These are phyloP conservation scores for Ammodramus savannarum DNA, from an alignment of 2,113 vertebrate species.

Conservation along the genomic window DNA sequence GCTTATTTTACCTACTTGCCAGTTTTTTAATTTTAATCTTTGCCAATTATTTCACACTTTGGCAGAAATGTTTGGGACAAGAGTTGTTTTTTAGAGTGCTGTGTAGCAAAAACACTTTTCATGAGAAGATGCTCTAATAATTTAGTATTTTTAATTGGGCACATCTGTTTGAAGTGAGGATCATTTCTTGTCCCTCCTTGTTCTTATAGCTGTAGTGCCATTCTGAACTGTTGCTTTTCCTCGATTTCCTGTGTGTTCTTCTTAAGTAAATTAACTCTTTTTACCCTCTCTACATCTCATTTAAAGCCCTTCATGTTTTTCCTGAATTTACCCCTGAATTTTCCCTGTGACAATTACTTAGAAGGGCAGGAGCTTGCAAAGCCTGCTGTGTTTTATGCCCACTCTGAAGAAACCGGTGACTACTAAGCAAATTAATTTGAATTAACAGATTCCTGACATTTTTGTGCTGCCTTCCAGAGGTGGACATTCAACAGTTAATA, in stretches of 20 bases:
- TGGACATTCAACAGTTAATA: not conserved
- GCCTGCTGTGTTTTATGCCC: not conserved
- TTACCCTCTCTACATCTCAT: not conserved
- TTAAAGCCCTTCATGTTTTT: not conserved
- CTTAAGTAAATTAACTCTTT: not conserved
- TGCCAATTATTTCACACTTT: not conserved
- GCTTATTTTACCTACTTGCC: not conserved
- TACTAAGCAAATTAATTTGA: not conserved
- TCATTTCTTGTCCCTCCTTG: not conserved
- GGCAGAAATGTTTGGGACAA: not conserved
- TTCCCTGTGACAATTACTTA: not conserved
- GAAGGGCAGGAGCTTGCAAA: not conserved
- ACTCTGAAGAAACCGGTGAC: rapidly evolving
- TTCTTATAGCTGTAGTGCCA: not conserved
- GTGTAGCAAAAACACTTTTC: not conserved
- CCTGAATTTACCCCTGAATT: not conserved
- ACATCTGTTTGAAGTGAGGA: not conserved
- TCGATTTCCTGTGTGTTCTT: not conserved
- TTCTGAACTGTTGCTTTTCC: not conserved
- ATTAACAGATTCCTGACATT: not conserved
- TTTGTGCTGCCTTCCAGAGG: not conserved
- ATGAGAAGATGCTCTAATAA: not conserved
- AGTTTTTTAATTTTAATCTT: not conserved
- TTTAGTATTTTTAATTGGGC: not conserved
- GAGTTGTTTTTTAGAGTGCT: not conserved